Evolutionary conservation across 2,113 vertebrate genomes (phyloP).

Genomic region (Melierax canorus): DNA sequence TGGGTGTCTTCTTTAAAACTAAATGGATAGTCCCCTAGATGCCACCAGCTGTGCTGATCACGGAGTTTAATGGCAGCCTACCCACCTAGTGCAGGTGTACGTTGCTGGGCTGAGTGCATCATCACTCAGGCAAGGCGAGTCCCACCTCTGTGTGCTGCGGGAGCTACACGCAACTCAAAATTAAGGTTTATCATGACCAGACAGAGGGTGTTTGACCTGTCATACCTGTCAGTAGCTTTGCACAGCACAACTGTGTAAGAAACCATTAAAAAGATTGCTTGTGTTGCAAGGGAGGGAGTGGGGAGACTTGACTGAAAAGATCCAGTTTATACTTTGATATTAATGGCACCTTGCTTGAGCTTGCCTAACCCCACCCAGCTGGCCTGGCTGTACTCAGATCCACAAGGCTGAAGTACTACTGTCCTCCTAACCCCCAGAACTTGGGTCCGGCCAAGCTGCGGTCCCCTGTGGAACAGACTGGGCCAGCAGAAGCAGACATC

Average conservation of each 20-base stretch:
- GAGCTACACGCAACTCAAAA: background rate
- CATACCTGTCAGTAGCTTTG: background rate
- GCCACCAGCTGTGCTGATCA: background rate
- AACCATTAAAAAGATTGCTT: slow-evolving; percentile 25
- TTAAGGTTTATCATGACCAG: background rate
- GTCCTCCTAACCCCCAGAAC: background rate
- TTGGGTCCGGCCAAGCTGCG: background rate
- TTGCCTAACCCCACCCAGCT: background rate
- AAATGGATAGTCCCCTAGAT: background rate
- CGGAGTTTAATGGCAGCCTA: background rate
- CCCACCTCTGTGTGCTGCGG: background rate
- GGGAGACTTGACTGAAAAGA: background rate
- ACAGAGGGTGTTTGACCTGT: background rate
- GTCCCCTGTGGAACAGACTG: background rate
- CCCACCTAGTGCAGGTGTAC: background rate
- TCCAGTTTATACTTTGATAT: background rate
- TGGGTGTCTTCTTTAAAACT: background rate
- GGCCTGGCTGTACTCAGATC: background rate
- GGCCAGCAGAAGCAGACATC: background rate
- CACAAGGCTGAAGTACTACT: background rate
- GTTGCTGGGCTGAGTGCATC: background rate
- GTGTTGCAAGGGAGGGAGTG: slow-evolving; percentile 31
- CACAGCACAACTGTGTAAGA: background rate
- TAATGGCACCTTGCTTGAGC: background rate
- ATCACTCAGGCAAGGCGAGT: background rate